Base-by-base conservation (phyloP, 37 sponge, comb jelly and placozoan genomes). In the Eunapius fragilis region DNA sequence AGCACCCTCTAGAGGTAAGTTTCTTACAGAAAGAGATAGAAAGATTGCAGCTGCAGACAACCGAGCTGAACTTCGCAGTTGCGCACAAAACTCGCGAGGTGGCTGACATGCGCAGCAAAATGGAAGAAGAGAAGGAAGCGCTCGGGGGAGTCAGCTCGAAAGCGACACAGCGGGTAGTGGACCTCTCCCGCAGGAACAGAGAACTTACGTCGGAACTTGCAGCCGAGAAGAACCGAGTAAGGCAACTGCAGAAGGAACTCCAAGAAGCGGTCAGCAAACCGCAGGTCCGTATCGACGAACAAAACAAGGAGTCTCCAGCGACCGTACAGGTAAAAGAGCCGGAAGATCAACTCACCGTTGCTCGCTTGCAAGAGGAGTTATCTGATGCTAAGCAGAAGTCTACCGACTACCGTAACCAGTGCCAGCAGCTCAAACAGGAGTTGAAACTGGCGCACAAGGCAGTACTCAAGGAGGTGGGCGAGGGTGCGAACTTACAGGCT, bases 371-470 rank as follows among this genome's bases (percentile, higher is more conserved):
- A 75, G 92, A 91, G 26, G 87, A 95, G 68, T 82, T 91, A 17
- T 0, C 38, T 4, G 74, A 89, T 9, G n/a, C 86, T 25, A 86
- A 83, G 75, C 85, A 74, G 25, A 91, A 89, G 47, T 24, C 82
- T 75, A 45, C 77, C 1, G 91, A 88, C 0, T 74, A 83, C 25
- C 77, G 87, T 28, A 95, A 95, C 37, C 84, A 89, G 32, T 75
- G 70, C 27, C 89, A 95, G 77, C 25, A 77, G 9, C 47, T 91
- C n/a, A 88, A 89, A 70, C 95, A 95, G 37, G 95, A 95, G 23
- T 30, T 95, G 48, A 85, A 87, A n/a, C n/a, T 95, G 36, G 81
- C 92, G 27, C 89, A 91, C 28, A 95, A 87, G 75, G 89, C 86
- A 11, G 34, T 92, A n/a, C 22, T 70, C 0, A 85, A 83, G 69